phyloP scores from a whole-genome alignment of 92 coral and sea anemone genomes.

The Porites rus region DNA sequence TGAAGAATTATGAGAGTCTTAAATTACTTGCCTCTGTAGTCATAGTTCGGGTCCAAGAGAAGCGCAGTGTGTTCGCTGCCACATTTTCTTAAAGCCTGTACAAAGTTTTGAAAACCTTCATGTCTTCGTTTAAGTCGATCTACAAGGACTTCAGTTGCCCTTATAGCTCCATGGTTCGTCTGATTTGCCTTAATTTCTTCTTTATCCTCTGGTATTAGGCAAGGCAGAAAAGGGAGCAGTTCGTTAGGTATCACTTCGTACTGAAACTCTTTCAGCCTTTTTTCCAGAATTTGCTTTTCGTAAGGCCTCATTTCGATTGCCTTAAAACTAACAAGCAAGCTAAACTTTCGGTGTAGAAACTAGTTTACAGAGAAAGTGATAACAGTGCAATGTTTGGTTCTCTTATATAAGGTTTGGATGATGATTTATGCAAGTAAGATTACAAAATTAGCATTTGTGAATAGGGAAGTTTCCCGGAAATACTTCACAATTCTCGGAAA shows the following conservation, averaged over 20 bases:
- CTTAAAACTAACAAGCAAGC: too few species aligned
- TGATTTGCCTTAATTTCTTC: conserved; percentile 56
- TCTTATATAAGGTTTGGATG: too few species aligned
- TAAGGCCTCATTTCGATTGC: conserved; percentile 47
- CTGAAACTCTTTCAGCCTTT: conserved; percentile 64
- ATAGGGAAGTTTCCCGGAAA: too few species aligned
- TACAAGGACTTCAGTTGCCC: conserved; percentile 71
- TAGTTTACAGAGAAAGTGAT: too few species aligned
- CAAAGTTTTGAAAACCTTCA: conserved; percentile 71
- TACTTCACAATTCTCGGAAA: too few species aligned
- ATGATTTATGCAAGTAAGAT: too few species aligned
- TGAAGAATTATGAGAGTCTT: neutral
- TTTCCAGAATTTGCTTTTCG: conserved; percentile 62
- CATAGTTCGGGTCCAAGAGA: conserved; percentile 80
- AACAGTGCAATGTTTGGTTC: too few species aligned
- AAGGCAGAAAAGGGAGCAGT: conserved; percentile 58
- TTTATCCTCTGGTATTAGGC: conserved; percentile 59
- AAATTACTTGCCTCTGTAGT: conserved; percentile 59
- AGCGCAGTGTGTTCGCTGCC: conserved; percentile 86
- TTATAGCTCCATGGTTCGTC: conserved; percentile 56
- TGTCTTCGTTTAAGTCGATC: conserved; percentile 76
- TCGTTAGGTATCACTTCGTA: conserved; percentile 72
- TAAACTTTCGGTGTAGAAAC: too few species aligned
- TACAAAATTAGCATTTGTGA: too few species aligned
- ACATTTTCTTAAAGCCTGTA: conserved; percentile 76